Evolutionary conservation across 2,888 invertebrate genomes (phyloP).

Genomic region (Macrosoma leucophasiata): DNA sequence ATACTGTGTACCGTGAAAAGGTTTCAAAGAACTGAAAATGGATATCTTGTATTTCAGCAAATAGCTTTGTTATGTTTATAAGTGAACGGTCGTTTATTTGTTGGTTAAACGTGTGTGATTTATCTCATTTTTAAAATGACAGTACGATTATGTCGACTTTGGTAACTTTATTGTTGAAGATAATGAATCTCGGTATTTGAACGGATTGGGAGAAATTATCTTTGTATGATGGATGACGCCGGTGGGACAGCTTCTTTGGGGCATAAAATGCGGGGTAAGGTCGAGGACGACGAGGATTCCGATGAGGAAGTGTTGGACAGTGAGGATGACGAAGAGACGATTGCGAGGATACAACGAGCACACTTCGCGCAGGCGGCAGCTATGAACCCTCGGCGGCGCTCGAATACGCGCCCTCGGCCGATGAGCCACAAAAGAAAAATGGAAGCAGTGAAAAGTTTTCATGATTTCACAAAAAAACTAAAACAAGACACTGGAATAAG

Average conservation of each 20-base stretch:
- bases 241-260: constrained; percentile 45
- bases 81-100: no score
- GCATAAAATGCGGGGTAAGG: constrained; percentile 46
- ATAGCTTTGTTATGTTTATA: no score
- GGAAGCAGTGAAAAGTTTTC: constrained; percentile 70
- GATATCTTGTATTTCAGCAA: no score
- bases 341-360: constrained; percentile 65
- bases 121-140: no score
- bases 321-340: constrained; percentile 68
- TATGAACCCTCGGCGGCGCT: constrained; percentile 54
- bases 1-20: constrained; percentile 55
- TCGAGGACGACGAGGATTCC: constrained; percentile 50
- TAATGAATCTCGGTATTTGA: no score
- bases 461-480: constrained; percentile 69
- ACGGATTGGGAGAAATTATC: no score
- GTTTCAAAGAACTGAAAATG: constrained; percentile 57
- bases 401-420: constrained; percentile 50
- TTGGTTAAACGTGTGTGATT: no score
- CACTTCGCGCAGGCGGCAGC: constrained; percentile 67
- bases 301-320: constrained; percentile 60
- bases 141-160: no score
- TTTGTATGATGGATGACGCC: constrained; percentile 49
- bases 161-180: no score
- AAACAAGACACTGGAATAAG: constrained; percentile 71
- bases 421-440: constrained; percentile 70